A percentile compares a stretch with the other conserved stretches of the same genome.
Conservation (phyloP, 2,797 vertebrate genomes). For the Limosa lapponica region DNA sequence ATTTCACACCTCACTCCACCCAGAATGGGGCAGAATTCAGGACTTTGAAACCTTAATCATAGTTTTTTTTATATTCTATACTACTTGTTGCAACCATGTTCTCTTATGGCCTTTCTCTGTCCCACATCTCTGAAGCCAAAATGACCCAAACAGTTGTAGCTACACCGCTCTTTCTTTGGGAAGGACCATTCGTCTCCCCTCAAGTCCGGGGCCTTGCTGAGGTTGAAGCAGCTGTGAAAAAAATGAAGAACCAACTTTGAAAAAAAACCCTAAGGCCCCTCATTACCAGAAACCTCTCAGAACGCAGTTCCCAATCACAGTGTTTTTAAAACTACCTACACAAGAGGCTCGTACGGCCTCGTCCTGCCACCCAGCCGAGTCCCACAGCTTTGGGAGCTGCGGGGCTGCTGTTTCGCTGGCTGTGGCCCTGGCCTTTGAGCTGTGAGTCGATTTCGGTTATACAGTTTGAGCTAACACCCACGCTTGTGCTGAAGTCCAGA, state of each 20-base stretch:
- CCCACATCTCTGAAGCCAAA: not conserved
- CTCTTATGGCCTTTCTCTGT: not conserved
- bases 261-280: not conserved
- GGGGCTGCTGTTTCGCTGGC: not conserved
- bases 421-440: constrained; percentile 52
- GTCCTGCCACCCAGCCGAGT: not conserved
- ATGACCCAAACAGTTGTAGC: not conserved
- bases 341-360: not conserved
- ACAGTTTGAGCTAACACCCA: not conserved
- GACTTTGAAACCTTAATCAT: not conserved
- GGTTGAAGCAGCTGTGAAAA: not conserved
- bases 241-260: not conserved
- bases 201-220: not conserved
- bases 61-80: not conserved
- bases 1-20: not conserved
- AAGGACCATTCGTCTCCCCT: not conserved
- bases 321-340: not conserved
- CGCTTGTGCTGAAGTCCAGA: constrained; percentile 45
- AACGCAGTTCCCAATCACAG: not conserved
- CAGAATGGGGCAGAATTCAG: not conserved
- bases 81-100: not conserved
- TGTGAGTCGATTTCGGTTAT: not conserved
- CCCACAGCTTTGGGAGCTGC: not conserved
- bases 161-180: not conserved
- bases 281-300: not conserved